Evolutionary conservation across 2,888 invertebrate species (phyloP), one percentile per base, ranked within the genome.

Genomic region (Barypeithes pellucidus): DNA sequence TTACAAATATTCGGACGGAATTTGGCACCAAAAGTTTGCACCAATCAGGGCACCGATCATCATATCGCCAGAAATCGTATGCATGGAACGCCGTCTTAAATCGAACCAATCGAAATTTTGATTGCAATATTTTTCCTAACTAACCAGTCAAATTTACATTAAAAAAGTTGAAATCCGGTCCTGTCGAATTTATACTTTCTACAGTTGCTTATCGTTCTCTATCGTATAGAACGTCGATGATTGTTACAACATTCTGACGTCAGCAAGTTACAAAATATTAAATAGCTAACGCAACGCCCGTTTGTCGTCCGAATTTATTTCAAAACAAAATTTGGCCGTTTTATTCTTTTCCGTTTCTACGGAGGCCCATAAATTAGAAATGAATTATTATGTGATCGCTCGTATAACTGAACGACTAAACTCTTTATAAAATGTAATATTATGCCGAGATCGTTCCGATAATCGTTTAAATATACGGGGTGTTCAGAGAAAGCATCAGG

Each of bases 231-330:
- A 62, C 11, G 22, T 62, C 62, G 62, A 62, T 62, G 43, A 47
- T 16, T 18, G 24, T 47, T 62, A 33, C 29, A 62, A 62, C 45
- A 24, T 45, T 43, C 62, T 45, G 68, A 41, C 68, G 68, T 60
- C 69, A 65, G 67, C 50, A 65, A 36, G 50, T 65, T 65, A 65
- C 65, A 65, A 65, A 65, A 65, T 65, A 65, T 50, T 65, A 47
- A 65, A 65, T 65, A 65, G 50, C 20, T 43, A 65, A 65, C 47
- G 67, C 50, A 67, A 43, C 57, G 67, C 16, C 59, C 67, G 45
- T 59, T 67, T 57, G 67, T 67, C 59, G 43, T 66, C 66, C 52
- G 57, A 57, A 66, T 67, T 57, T 67, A 67, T 67, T 57, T 59
- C 14, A 11, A 67, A 67, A 59, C 41, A 45, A 59, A 67, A 67